Conservation (phyloP, 2,888 invertebrate species). For the Cephus spinipes region DNA sequence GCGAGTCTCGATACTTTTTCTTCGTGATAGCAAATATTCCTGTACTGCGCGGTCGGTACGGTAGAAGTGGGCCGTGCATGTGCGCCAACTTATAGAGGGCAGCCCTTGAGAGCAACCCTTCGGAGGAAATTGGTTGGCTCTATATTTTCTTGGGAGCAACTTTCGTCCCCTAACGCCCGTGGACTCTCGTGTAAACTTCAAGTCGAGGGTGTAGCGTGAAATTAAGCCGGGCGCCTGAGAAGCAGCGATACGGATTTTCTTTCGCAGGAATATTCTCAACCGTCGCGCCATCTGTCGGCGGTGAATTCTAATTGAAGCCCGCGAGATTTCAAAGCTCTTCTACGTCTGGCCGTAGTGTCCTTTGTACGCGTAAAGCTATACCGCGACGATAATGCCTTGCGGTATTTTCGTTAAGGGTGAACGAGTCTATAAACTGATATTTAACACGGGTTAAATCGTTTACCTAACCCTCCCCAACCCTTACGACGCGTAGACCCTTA, state of each 20-base stretch:
- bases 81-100: neutral
- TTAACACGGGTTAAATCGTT: too few relatives aligned
- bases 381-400: too few relatives aligned
- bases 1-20: neutral
- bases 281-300: neutral
- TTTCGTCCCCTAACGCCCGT: neutral
- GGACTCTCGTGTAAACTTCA: conserved; percentile 4
- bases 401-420: too few relatives aligned
- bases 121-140: neutral
- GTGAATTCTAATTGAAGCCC: neutral
- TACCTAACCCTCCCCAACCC: too few relatives aligned
- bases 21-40: neutral
- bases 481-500: too few relatives aligned
- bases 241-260: neutral
- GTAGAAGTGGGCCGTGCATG: neutral
- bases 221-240: conserved; percentile 35
- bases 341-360: neutral
- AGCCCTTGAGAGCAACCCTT: neutral
- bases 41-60: neutral
- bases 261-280: neutral
- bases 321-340: neutral
- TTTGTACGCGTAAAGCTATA: neutral
- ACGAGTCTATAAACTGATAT: too few relatives aligned
- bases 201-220: conserved; percentile 32
- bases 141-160: neutral